Percentiles rank a stretch among this genome's conserved stretches.
phyloP scores from a whole-genome alignment of 2,888 invertebrate genomes.

The Harpalus rubripes region DNA sequence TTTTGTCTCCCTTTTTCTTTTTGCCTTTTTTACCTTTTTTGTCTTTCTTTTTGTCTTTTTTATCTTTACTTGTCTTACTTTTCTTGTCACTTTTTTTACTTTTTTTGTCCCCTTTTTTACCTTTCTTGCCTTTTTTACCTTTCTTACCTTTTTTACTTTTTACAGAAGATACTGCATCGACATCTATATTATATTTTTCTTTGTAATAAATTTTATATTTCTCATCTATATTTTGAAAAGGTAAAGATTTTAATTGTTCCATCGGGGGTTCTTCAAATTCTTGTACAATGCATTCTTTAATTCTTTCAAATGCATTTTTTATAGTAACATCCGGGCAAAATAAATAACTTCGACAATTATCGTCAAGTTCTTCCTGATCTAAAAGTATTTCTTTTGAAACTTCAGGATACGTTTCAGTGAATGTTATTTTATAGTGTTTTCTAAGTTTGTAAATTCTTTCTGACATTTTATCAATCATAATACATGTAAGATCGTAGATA shows the following conservation, averaged over 20 bases:
- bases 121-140: constrained; percentile 62
- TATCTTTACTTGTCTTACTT: constrained; percentile 52
- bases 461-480: constrained; percentile 69
- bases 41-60: constrained; percentile 28
- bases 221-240: constrained; percentile 67
- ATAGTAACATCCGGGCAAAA: constrained; percentile 29
- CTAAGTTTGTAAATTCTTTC: constrained; percentile 67
- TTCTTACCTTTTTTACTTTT: constrained; percentile 42
- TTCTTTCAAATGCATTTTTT: constrained; percentile 2
- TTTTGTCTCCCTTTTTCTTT: constrained; percentile 29
- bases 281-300: constrained; percentile 20
- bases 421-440: constrained; percentile 60
- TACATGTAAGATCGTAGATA: constrained; percentile 69
- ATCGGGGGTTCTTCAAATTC: constrained; percentile 66
- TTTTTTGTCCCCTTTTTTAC: constrained; percentile 63
- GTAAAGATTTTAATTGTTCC: constrained; percentile 67
- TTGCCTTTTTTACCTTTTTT: background rate
- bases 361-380: constrained; percentile 34
- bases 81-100: constrained; percentile 45
- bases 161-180: constrained; percentile 26
- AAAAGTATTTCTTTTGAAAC: constrained; percentile 41
- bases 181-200: constrained; percentile 54
- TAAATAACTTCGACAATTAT: constrained; percentile 21
- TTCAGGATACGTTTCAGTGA: constrained; percentile 66
- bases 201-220: constrained; percentile 68